These are phyloP conservation scores for Penelope pileata DNA, from an alignment of 2,113 vertebrate species.

Conservation along the genomic window DNA sequence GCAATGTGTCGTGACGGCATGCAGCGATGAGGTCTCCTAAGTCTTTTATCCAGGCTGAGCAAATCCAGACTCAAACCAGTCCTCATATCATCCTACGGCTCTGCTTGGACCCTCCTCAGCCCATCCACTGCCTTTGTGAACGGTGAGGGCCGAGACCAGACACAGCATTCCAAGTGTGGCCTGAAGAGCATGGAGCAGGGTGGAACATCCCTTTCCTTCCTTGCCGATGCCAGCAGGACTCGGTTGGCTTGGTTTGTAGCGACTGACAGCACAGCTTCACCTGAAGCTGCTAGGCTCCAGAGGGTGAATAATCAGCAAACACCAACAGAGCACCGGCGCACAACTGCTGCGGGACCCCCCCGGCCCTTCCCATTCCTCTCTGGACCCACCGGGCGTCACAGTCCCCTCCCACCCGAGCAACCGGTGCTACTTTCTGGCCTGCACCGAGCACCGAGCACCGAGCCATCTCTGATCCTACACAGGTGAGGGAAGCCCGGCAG, in stretches of 20 bases:
- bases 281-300: neutral
- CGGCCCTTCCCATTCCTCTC: too few species aligned
- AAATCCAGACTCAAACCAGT: neutral
- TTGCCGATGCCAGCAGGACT: neutral
- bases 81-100: neutral
- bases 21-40: neutral
- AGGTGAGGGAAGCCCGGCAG: too few species aligned
- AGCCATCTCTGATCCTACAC: too few species aligned
- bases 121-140: neutral
- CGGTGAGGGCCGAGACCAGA: neutral
- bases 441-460: too few species aligned
- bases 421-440: too few species aligned
- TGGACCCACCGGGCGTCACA: too few species aligned
- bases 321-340: neutral
- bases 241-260: neutral
- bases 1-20: too few species aligned
- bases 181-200: neutral
- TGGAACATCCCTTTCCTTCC: too few species aligned
- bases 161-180: neutral
- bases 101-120: neutral
- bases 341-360: too few species aligned
- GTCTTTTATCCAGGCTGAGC: neutral
- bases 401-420: too few species aligned
- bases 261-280: rapidly evolving
- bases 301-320: neutral